Evolutionary conservation across 2,888 invertebrate genomes (phyloP), one percentile per base, ranked within the genome.

Genomic region (Pterostichus madidus): DNA sequence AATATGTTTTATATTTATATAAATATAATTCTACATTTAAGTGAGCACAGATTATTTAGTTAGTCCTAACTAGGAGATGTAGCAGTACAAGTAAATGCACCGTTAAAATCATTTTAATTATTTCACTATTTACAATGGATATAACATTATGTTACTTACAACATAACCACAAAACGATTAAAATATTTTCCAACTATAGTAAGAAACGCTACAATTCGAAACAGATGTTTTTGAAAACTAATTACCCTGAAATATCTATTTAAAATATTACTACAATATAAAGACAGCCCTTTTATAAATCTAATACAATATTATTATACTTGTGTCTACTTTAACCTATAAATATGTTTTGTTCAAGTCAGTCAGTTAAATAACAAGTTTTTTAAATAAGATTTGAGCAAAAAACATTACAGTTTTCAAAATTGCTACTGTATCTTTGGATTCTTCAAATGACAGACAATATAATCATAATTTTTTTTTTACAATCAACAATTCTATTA

Each of bases 1-100:
- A 64, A 64, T 64, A 64, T 32, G 64, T 32, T 64, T n/a, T 64
- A 32, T 64, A 64, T 31, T 64, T n/a, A 24, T 32, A 64, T 64
- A 31, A 64, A 31, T 64, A 31, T 64, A 64, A 32, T 32, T 64
- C 8, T 11, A 13, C 24, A 31, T 32, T 64, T 32, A 64, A 32
- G 64, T 64, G 64, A 64, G 64, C 64, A 64, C 31, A 31, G 10
- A 32, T 64, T 64, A 31, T 64, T 64, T 64, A 59, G 31, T 31
- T 59, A 59, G 59, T 24, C 59, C 32, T 13, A 32, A 32, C 4
- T 32, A 64, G 32, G 7, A 24, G 17, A 61, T 31, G n/a, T 6
- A 64, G 64, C 31, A 32, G 64, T 64, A 64, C 64, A 64, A 24
- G 32, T 39, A 53, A 13, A 31, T 24, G 32, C 35, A 64, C 31